Percentiles rank a stretch among this genome's conserved stretches.
Conservation (phyloP, 1,140 invertebrate genomes). For the Lepidurus arcticus region DNA sequence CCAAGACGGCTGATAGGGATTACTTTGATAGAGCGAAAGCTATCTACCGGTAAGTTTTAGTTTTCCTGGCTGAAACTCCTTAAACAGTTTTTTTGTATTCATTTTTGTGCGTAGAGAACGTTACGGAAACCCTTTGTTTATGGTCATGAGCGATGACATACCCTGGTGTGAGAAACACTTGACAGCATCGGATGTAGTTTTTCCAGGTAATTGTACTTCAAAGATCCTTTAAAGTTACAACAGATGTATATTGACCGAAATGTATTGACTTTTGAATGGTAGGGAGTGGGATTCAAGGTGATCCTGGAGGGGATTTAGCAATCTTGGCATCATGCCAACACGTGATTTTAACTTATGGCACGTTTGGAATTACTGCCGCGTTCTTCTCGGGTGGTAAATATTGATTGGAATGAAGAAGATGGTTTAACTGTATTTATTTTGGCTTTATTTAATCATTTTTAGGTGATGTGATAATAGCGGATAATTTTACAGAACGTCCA, state of each 20-base stretch:
- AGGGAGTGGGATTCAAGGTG: background rate
- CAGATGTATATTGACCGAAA: background rate
- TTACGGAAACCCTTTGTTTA: background rate
- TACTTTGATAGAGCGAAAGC: slow-evolving; percentile 11
- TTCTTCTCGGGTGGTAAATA: slow-evolving; percentile 16
- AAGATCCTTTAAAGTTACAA: background rate
- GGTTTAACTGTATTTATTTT: too few relatives aligned
- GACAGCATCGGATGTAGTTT: background rate
- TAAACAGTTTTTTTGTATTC: background rate
- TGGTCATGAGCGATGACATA: slow-evolving; percentile 6
- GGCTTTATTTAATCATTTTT: too few relatives aligned
- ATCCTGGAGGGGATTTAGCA: background rate
- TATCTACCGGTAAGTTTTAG: background rate
- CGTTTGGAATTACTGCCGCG: slow-evolving; percentile 19
- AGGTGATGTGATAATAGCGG: slow-evolving; percentile 25
- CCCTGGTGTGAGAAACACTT: background rate
- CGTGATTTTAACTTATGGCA: background rate
- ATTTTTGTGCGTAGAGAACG: background rate
- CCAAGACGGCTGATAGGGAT: background rate
- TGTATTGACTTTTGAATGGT: background rate
- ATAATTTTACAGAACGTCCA: slow-evolving; percentile 22
- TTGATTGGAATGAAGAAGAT: background rate
- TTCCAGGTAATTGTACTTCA: background rate
- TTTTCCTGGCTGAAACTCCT: too few relatives aligned
- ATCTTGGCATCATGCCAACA: slow-evolving; percentile 11